Evolutionary conservation across 2,113 vertebrate genomes (phyloP), one percentile per base, ranked within the genome.

Genomic region (Gallinago media): DNA sequence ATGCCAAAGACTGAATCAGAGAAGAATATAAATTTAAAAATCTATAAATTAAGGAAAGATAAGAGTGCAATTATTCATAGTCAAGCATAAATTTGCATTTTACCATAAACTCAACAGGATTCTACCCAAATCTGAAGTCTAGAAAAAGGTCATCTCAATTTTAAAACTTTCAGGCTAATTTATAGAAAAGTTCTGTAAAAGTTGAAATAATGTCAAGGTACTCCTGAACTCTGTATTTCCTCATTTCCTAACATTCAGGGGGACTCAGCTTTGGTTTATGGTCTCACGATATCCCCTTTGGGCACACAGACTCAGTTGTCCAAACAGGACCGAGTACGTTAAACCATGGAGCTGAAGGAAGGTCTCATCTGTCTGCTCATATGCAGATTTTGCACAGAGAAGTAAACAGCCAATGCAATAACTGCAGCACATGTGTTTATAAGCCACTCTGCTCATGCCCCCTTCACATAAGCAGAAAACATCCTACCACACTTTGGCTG

Each of bases 271-370:
- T 62, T 20, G 8, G 7, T 55, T 73, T 80, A 38, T 44, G 77
- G 27, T 38, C 44, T 55, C 0, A 29, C 50, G 16, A 11, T 25
- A 25, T 34, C 7, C 38, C 23, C n/a, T 47, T 21, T 18, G 50
- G 31, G 7, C 56, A 36, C 1, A 5, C 9, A 42, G 38, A 17
- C 29, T 76, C 5, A 3, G 50, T 32, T 1, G 0, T 47, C 47
- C 47, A 12, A 65, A 44, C 31, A 56, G 46, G 27, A 62, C 14
- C 1, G 2, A 55, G 17, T 7, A 32, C 0, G 0, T 21, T 4
- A 44, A 50, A 31, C 22, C 59, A 31, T 1, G 5, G 26, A 55
- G 55, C 54, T 46, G 36, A 46, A 52, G 32, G 32, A 42, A 76
- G 34, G 65, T 46, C 65, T 61, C 32, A 15, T 32, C 54, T 46